Base-by-base conservation (phyloP, 2,888 invertebrate species). In the Apodemia hepburni region DNA sequence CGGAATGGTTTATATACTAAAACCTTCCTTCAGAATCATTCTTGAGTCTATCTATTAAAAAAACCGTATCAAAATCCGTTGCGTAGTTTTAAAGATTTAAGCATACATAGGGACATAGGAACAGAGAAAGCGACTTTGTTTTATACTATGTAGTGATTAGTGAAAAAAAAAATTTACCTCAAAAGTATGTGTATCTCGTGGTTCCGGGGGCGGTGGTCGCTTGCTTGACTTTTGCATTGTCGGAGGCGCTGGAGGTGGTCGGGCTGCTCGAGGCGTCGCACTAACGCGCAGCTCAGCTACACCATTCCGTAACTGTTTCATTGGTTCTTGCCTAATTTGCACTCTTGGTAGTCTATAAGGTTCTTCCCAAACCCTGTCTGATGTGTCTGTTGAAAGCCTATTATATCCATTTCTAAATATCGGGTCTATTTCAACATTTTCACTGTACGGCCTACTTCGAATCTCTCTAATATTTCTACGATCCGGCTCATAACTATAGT, bases 261-360 rank as follows among this genome's bases (percentile, higher is more conserved):
- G 77, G 0, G 87, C 75, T 2, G 85, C 77, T 42, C 91, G 75
- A 1, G 91, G 90, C 3, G 87, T 87, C 2, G 84, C 79, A 67
- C 90, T 91, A 57, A 90, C 91, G 59, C 89, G 79, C 60, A 91
- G 72, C 70, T 90, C 91, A 7, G 91, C 82, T 1, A 90, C 82
- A 58, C 89, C 85, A 68, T 84, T 84, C 33, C 84, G 77, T 58
- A 90, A 70, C 67, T 87, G 88, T 63, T 86, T 84, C 54, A 91
- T 77, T n/a, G 87, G 77, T 61, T 89, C 90, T 62, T 85, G 90
- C 4, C 78, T 73, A 22, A 74, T 70, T 65, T 90, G 91, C n/a
- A 84, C 90, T 7, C 91, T 76, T 0, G 91, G 91, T 62, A 90
- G 72, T 67, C 85, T 79, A 66, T 90, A 90, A 5, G 91, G 88